A percentile compares a stretch with the other conserved stretches of the same genome.
Evolutionary conservation across 2,797 vertebrate species (phyloP).

Genomic region (Arremon brunneinucha): DNA sequence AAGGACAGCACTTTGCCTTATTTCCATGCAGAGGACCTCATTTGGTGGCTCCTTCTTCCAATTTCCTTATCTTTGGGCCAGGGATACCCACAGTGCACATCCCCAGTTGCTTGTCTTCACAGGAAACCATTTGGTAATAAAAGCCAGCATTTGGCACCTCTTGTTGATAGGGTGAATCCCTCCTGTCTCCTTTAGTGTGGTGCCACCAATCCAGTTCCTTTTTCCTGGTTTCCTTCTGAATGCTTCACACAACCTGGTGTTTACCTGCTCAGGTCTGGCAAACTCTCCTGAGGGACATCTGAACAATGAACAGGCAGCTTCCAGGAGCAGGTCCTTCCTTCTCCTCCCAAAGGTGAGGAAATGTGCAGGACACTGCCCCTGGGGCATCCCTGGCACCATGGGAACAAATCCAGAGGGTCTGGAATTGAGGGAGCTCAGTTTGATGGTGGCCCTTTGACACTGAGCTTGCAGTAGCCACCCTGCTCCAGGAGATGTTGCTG

Average conservation of each 20-base stretch:
- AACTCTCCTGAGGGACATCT: neutral
- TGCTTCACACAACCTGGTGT: neutral
- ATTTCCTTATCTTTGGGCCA: neutral
- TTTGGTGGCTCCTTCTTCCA: neutral
- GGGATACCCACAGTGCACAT: accelerated
- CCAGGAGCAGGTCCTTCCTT: neutral
- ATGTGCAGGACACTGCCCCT: neutral
- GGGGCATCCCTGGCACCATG: accelerated
- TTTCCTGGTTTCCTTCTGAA: neutral
- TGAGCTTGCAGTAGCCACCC: conserved; percentile 40
- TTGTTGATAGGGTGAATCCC: neutral
- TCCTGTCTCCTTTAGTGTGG: neutral
- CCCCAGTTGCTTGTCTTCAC: neutral
- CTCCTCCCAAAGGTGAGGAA: neutral
- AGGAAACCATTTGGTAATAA: neutral
- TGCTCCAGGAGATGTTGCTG: conserved; percentile 68
- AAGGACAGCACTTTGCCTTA: neutral
- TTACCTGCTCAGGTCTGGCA: neutral
- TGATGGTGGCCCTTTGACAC: neutral
- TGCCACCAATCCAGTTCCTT: neutral
- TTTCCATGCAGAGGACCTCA: neutral
- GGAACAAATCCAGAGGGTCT: neutral
- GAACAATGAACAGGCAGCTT: neutral
- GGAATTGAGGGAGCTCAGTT: accelerated
- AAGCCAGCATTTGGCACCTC: neutral